Conservation (phyloP, 2,113 vertebrate genomes). For the Phasianus colchicus region DNA sequence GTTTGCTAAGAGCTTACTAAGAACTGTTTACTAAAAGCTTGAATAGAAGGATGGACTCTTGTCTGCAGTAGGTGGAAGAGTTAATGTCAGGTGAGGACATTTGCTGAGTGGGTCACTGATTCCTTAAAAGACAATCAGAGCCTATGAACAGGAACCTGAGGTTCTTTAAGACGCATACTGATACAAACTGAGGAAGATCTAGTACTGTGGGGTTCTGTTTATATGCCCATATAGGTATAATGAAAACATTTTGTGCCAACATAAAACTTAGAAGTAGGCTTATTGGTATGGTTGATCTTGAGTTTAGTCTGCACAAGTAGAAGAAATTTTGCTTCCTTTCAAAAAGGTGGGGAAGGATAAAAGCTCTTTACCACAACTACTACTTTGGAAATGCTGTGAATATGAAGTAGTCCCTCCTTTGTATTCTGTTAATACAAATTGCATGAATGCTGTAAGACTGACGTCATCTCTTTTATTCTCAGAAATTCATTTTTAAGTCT, state of each 20-base stretch:
- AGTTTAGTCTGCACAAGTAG: background rate
- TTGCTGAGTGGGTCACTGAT: background rate
- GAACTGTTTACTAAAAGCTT: background rate
- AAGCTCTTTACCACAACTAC: background rate
- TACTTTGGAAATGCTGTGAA: background rate
- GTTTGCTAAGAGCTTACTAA: background rate
- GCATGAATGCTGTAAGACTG: background rate
- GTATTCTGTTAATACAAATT: background rate
- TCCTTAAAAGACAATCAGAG: background rate
- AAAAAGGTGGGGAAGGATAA: background rate
- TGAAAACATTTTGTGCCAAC: background rate
- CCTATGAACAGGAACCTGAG: accelerated
- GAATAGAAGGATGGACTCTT: background rate
- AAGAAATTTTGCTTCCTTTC: background rate
- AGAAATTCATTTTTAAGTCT: background rate
- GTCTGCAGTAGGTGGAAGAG: background rate
- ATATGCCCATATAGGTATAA: background rate
- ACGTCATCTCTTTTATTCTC: background rate
- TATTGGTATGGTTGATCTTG: background rate
- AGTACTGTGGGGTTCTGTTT: background rate
- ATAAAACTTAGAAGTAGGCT: background rate
- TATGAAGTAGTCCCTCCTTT: background rate
- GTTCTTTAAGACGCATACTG: background rate
- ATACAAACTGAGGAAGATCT: background rate
- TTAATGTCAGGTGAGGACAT: background rate